Percentiles rank a stretch among this genome's conserved stretches.
Conservation (phyloP, 2,888 invertebrate genomes). For the Parasteatoda lunata region DNA sequence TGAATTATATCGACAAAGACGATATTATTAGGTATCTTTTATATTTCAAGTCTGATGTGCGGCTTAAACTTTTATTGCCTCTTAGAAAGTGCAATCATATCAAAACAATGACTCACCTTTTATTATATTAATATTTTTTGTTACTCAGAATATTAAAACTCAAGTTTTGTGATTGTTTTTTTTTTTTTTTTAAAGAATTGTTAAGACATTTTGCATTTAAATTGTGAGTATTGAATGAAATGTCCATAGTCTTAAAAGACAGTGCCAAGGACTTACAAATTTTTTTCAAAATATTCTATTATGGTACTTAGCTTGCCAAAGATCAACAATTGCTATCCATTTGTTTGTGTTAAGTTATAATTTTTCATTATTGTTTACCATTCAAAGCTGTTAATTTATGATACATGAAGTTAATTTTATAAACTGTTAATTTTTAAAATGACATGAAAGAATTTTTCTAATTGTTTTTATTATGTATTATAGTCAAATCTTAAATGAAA, state of each 20-base stretch:
- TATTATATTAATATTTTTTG: neutral
- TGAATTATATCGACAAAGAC: conserved; percentile 52
- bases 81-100: neutral
- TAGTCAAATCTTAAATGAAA: too few species aligned
- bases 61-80: conserved; percentile 18
- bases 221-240: too few species aligned
- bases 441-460: too few species aligned
- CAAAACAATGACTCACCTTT: neutral
- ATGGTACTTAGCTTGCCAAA: conserved; percentile 52
- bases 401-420: too few species aligned
- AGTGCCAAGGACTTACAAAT: conserved; percentile 18
- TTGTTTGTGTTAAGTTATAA: neutral
- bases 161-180: neutral
- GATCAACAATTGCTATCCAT: conserved; percentile 19
- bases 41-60: conserved; percentile 61
- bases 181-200: neutral
- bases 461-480: too few species aligned
- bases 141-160: neutral
- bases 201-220: too few species aligned
- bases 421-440: too few species aligned
- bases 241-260: too few species aligned
- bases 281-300: conserved; percentile 11
- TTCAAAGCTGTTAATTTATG: too few species aligned
- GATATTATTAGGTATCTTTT: conserved; percentile 57
- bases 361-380: neutral